Evolutionary conservation across 30 jellyfish, hydroid and myxozoan species (phyloP).

Genomic region (Aurelia aurita): DNA sequence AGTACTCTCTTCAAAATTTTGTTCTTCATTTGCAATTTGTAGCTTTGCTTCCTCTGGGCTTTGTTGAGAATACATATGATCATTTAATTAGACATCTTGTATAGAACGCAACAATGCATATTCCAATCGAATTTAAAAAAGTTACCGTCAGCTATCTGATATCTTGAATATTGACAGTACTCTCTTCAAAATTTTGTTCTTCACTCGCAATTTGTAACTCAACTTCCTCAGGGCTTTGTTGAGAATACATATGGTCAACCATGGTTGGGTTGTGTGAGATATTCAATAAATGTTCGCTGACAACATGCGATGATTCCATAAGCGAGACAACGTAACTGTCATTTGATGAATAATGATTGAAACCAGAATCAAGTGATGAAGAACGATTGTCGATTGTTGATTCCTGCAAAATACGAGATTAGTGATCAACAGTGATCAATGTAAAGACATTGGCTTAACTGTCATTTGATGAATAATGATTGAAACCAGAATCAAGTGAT

Average conservation of each 20-base stretch:
- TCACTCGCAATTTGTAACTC: slow-evolving; percentile 62
- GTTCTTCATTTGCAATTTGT: slow-evolving; percentile 45
- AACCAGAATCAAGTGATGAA: slow-evolving; percentile 40
- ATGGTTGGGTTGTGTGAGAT: slow-evolving; percentile 64
- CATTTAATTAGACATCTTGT: not conserved
- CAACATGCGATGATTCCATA: slow-evolving; percentile 64
- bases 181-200: slow-evolving; percentile 66
- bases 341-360: slow-evolving; percentile 49
- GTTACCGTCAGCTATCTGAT: not conserved
- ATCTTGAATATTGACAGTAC: slow-evolving; percentile 73
- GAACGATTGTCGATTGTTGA: slow-evolving; percentile 31
- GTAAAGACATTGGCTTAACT: too few species aligned
- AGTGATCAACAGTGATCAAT: too few species aligned
- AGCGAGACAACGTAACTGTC: slow-evolving; percentile 55
- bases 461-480: too few species aligned
- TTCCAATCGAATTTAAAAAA: too few species aligned
- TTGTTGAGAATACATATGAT: slow-evolving; percentile 61
- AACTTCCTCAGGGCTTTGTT: slow-evolving; percentile 72
- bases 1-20: slow-evolving; percentile 69
- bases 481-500: too few species aligned
- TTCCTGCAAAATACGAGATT: slow-evolving; percentile 42
- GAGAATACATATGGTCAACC: slow-evolving; percentile 76
- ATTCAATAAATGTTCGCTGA: slow-evolving; percentile 53
- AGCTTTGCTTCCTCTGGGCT: slow-evolving; percentile 67
- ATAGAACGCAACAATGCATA: not conserved